Base-by-base conservation (phyloP, 2,797 vertebrate genomes). In the Myripristis murdjan region DNA sequence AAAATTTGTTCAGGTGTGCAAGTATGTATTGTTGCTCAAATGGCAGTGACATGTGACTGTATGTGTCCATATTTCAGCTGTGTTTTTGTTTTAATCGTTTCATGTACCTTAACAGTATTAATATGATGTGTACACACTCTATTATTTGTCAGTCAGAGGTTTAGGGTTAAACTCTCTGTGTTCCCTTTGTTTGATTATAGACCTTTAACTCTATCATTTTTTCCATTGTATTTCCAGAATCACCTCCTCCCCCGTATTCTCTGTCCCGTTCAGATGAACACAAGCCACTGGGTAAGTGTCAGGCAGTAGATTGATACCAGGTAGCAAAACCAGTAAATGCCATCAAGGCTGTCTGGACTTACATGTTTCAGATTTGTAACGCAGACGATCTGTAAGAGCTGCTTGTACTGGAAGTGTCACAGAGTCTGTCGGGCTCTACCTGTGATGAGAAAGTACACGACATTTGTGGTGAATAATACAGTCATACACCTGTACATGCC, bases 201-300 rank as follows among this genome's bases (percentile, higher is more conserved):
- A 54, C 14, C 54, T 73, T 54, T 66, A 60, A 70, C 24, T 43
- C 64, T 37, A 59, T 24, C 18, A 48, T 31, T 55, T 47, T n/a
- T 62, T 43, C 54, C 63, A 43, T 83, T 91, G 91, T 76, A 39
- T 87, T 96, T 95, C 64, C 93, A 99, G 98, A 99, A 85, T 98
- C 97, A 56, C 97, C 98, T 51, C 98, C 98, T 70, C 98, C 97
- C 79, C 97, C 98, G 15, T 99, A 99, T 83, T 98, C 96, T 60
- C 93, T 96, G 87, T 96, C 97, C 84, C 94, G 88, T 72, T 91
- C 89, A 53, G 94, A 95, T 53, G 96, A 96, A 93, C 95, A 94
- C 92, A 97, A 96, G 95, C 94, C 96, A 95, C 94, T 96, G 94
- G 96, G 96, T 97, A 93, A 95, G 96, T 95, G 64, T 79, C 58